phyloP scores from a whole-genome alignment of 2,888 invertebrate species.

The Caenorhabditis uteleia region DNA sequence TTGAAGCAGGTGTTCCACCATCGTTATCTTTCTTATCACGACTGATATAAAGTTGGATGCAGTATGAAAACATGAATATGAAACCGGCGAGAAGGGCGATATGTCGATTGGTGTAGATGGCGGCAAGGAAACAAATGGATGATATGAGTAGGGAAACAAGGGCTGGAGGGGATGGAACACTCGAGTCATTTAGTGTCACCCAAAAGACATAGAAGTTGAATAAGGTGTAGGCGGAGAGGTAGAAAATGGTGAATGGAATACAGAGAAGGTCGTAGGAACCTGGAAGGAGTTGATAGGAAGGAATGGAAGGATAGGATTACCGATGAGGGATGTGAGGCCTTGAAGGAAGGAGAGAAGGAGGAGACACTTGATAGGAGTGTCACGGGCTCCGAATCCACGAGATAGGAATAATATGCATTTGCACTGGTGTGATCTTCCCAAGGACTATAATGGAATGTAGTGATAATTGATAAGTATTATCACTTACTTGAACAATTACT shows the following conservation, averaged over 20 bases:
- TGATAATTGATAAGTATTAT: background rate
- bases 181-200: constrained; percentile 12
- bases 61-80: constrained; percentile 20
- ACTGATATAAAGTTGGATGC: constrained; percentile 11
- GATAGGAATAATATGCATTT: constrained; percentile 16
- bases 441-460: background rate
- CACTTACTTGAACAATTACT: constrained; percentile 25
- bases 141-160: constrained; percentile 18
- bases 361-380: constrained; percentile 29
- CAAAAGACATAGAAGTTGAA: constrained; percentile 38
- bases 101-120: constrained; percentile 24
- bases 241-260: constrained; percentile 31
- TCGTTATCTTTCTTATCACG: constrained; percentile 8
- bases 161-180: constrained; percentile 27
- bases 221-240: constrained; percentile 22
- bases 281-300: background rate
- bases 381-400: constrained; percentile 15
- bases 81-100: constrained; percentile 11
- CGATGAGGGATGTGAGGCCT: constrained; percentile 21
- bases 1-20: constrained; percentile 14
- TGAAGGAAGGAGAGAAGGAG: constrained; percentile 19
- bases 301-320: too few relatives aligned
- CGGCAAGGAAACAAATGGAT: constrained; percentile 8
- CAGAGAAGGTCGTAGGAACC: constrained; percentile 38
- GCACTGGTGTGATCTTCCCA: constrained; percentile 18